Evolutionary conservation across 2,888 invertebrate genomes (phyloP).

Genomic region (Agonopterix subpropinquella): DNA sequence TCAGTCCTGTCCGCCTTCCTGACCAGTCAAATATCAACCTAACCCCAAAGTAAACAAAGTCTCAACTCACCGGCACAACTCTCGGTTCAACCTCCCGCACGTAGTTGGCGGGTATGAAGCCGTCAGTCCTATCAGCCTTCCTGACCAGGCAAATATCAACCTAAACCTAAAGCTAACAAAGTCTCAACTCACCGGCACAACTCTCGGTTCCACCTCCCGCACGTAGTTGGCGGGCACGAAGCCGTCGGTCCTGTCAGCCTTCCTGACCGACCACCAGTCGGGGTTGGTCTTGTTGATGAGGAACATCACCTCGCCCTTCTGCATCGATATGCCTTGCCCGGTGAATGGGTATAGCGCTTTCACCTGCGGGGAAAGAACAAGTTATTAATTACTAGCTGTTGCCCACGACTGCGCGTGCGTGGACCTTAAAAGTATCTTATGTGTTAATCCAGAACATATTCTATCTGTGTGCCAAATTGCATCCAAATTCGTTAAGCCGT

Average conservation of each 20-base stretch:
- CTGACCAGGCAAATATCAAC: constrained; percentile 87
- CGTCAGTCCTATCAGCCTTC: constrained; percentile 92
- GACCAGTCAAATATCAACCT: too few relatives aligned
- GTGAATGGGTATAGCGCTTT: constrained; percentile 91
- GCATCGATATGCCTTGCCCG: constrained; percentile 94
- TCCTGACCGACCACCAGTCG: constrained; percentile 99
- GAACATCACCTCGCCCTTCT: constrained; percentile 94
- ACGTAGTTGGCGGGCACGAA: constrained; percentile 99
- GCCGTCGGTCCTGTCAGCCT: constrained; percentile 93
- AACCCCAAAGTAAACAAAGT: neutral
- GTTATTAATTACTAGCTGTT: too few relatives aligned
- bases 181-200: constrained; percentile 75
- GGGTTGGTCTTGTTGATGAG: constrained; percentile 95
- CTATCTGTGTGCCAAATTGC: too few relatives aligned
- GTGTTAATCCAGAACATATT: too few relatives aligned
- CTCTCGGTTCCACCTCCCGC: constrained; percentile 91
- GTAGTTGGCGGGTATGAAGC: constrained; percentile 98
- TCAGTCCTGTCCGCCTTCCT: constrained; percentile 78
- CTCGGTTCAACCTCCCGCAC: too few relatives aligned
- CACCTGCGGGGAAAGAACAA: constrained; percentile 44
- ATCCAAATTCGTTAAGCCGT: too few relatives aligned
- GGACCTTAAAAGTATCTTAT: too few relatives aligned
- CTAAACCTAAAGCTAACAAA: too few relatives aligned
- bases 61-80: constrained; percentile 74
- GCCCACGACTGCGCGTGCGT: too few relatives aligned